Base-by-base conservation (phyloP, 2,113 vertebrate genomes). In the Lota lota region DNA sequence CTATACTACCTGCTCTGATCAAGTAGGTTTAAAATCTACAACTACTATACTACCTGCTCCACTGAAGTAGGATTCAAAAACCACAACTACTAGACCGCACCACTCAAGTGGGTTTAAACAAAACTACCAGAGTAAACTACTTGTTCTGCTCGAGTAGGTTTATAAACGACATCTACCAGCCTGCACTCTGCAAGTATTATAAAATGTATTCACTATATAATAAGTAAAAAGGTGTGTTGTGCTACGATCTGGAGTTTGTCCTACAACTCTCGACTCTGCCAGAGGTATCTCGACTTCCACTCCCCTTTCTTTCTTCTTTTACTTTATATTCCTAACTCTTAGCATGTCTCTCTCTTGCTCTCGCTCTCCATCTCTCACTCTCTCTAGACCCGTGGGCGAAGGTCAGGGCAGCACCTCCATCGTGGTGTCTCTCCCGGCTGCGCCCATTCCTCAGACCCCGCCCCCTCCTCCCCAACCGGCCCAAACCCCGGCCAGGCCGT, bases 371-470 rank as follows among this genome's bases (percentile, higher is more conserved):
- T 63, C 71, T 21, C 59, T 64, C 61, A 36, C 68, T 70, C 69
- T 80, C 24, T 85, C 65, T 71, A 99, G 97, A 85, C 85, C 94
- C 51, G 79, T 95, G 75, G 92, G 88, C 6, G 96, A 99, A 71
- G 95, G 95, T 73, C 94, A 94, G 83, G 92, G 54, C 76, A 88
- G 69, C 81, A 68, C 92, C 24, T 88, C 92, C 63, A 93, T 93
- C 28, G 53, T 93, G 70, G 88, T 92, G 62, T 92, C 93, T 16
- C 61, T 92, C 61, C 91, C 93, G 60, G 66, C 87, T 4, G 82
- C 87, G 63, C 89, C 82, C 56, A 87, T 92, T 0, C 76, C 87
- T 21, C 74, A 86, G 5, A 66, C 83, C 1, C 50, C 67, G 58
- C 56, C 80, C 59, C 7, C 76, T 1, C 54, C 83, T 53, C 56